Evolutionary conservation across 1,140 invertebrate species (phyloP), one percentile per base, ranked within the genome.

Genomic region (Listronotus bonariensis): DNA sequence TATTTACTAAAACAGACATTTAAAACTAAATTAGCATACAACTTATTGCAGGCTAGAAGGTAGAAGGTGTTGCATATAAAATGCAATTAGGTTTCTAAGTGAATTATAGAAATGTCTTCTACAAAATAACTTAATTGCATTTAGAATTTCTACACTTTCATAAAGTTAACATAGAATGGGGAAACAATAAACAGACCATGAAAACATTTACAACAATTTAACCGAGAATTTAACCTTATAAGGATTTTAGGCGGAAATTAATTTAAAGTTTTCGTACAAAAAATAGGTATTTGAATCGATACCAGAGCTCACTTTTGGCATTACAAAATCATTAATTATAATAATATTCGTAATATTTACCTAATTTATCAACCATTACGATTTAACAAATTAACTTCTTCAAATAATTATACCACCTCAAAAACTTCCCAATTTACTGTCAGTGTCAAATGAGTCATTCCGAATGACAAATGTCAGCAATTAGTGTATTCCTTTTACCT

Each of bases 1-100:
- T 96, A 82, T 97, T 96, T 63, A 96, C 95, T 97, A 78, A 43
- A 85, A 87, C 72, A 70, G 69, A 68, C 68, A 73, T 73, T 65
- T 65, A 62, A 36, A 60, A 57, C 20, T 17, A 48, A 48, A 62
- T 20, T 48, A 66, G 43, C 10, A 54, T 20, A 42, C 26, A 32
- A 54, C 7, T 14, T 3, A 43, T 7, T 36, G 18, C n/a, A 36
- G 41, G 11, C 12, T 3, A 14, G 41, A 31, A 17, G 15, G n/a
- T 14, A 26, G 20, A 31, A 15, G 40, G 43, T 34, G 17, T 41
- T 68, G 38, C 53, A 48, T 66, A 46, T n/a, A 54, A 46, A 60
- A 18, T 18, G 56, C 41, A 34, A 41, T 59, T 5, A 15, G 18
- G 42, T 51, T 56, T 36, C 54, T 34, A 36, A 49, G 32, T 59